Percentiles rank a stretch among this genome's conserved stretches.
Conservation (phyloP, 2,113 vertebrate genomes). For the Cricetomys ansorgei region DNA sequence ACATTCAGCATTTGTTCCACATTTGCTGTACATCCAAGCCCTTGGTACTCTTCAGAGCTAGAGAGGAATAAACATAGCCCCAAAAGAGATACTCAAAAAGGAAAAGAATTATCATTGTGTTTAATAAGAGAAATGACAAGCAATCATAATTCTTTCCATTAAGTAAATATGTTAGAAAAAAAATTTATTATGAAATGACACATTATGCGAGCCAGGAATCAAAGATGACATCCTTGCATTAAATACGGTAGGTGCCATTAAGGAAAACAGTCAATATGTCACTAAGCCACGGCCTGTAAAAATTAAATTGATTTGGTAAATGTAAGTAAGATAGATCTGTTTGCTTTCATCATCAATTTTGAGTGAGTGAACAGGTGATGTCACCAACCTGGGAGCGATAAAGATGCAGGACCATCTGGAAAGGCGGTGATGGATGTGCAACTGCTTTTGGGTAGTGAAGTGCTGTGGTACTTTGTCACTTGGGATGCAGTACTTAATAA, state of each 20-base stretch:
- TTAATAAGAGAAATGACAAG: slow-evolving; percentile 95
- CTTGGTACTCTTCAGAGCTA: slow-evolving; percentile 25
- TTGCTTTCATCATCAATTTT: slow-evolving; percentile 99
- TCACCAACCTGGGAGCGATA: slow-evolving; percentile 98
- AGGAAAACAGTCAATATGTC: slow-evolving; percentile 99
- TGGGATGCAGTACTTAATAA: slow-evolving; percentile 94
- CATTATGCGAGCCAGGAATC: slow-evolving; percentile 96
- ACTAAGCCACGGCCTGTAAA: slow-evolving; percentile 97
- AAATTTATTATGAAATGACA: slow-evolving; percentile 98
- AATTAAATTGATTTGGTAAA: slow-evolving; percentile 99
- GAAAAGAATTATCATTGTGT: slow-evolving; percentile 94
- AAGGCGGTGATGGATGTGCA: slow-evolving; percentile 94
- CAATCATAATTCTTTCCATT: slow-evolving; percentile 97
- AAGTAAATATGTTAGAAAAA: slow-evolving; percentile 98
- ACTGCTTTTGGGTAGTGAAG: slow-evolving; percentile 93
- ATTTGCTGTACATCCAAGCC: slow-evolving; percentile 24
- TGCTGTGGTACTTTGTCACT: slow-evolving; percentile 95
- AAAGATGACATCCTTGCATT: slow-evolving; percentile 98
- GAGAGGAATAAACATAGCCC: slow-evolving; percentile 73
- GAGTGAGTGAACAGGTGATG: slow-evolving; percentile 95
- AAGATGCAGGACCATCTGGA: slow-evolving; percentile 97
- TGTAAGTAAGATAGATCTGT: slow-evolving; percentile 99
- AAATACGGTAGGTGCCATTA: slow-evolving; percentile 99
- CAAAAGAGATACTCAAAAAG: slow-evolving; percentile 85
- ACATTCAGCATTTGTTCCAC: slow-evolving; percentile 57